These are phyloP conservation scores for Araneus ventricosus DNA, from an alignment of 1,140 invertebrate species.

Conservation along the genomic window DNA sequence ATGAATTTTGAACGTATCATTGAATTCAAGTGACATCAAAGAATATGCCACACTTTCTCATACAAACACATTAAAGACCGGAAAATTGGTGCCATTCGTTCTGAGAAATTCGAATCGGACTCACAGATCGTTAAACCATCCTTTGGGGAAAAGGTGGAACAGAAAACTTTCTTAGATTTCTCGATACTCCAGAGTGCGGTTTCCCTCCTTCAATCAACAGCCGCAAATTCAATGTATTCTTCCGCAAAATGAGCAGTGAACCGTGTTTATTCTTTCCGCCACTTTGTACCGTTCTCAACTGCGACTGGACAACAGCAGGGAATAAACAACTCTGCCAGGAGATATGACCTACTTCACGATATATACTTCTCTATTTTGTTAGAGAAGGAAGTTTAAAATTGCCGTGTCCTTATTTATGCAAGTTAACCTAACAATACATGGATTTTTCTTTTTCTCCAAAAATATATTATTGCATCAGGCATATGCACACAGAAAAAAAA, in stretches of 20 bases:
- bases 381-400: too few species aligned
- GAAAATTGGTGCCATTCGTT: neutral
- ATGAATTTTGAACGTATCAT: too few species aligned
- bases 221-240: too few species aligned
- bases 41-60: neutral
- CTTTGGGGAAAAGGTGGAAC: too few species aligned
- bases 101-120: neutral
- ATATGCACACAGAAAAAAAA: too few species aligned
- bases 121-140: neutral
- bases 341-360: neutral
- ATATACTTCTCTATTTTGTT: neutral
- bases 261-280: slow-evolving; percentile 34
- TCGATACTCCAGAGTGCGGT: too few species aligned
- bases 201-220: neutral
- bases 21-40: neutral
- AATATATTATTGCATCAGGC: too few species aligned
- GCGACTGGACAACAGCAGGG: neutral
- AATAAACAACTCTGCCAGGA: neutral
- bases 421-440: too few species aligned
- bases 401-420: too few species aligned
- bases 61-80: neutral
- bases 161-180: too few species aligned
- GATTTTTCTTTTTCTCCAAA: too few species aligned
- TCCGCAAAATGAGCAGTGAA: neutral
- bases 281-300: neutral